Conservation (phyloP, 2,888 invertebrate genomes). For the Pachymerium ferrugineum region DNA sequence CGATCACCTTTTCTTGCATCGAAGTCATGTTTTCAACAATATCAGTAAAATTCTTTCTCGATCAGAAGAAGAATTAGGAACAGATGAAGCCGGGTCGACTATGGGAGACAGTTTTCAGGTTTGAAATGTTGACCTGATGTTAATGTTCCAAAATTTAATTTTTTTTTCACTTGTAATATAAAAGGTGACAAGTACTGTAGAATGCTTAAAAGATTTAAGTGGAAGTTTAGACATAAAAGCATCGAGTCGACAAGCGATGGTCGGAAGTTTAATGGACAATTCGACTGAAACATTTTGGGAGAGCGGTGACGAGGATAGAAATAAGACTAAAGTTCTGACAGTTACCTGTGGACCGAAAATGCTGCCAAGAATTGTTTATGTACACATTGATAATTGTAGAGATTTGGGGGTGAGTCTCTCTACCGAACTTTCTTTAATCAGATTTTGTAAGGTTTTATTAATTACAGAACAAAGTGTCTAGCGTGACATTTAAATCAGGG, state of each 20-base stretch:
- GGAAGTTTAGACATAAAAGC: slow-evolving; percentile 71
- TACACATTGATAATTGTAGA: slow-evolving; percentile 91
- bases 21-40: slow-evolving; percentile 89
- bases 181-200: slow-evolving; percentile 55
- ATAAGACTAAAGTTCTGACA: slow-evolving; percentile 81
- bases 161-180: slow-evolving; percentile 23
- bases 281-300: slow-evolving; percentile 99
- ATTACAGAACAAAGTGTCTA: slow-evolving; percentile 76
- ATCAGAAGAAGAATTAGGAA: slow-evolving; percentile 68
- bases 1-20: slow-evolving; percentile 87
- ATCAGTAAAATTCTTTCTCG: slow-evolving; percentile 91
- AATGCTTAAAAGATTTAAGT: slow-evolving; percentile 69
- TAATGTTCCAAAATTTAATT: slow-evolving; percentile 29
- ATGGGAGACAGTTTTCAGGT: slow-evolving; percentile 36
- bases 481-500: slow-evolving; percentile 78
- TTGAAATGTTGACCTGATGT: neutral
- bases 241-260: slow-evolving; percentile 90
- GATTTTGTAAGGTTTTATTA: no score
- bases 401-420: slow-evolving; percentile 67
- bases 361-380: slow-evolving; percentile 67
- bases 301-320: slow-evolving; percentile 90
- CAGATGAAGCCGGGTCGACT: slow-evolving; percentile 35
- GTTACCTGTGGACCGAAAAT: slow-evolving; percentile 60
- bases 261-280: slow-evolving; percentile 82
- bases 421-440: no score